A percentile compares a stretch with the other conserved stretches of the same genome.
Conservation (phyloP, 2,888 invertebrate species). For the Digitonthophagus gazella region DNA sequence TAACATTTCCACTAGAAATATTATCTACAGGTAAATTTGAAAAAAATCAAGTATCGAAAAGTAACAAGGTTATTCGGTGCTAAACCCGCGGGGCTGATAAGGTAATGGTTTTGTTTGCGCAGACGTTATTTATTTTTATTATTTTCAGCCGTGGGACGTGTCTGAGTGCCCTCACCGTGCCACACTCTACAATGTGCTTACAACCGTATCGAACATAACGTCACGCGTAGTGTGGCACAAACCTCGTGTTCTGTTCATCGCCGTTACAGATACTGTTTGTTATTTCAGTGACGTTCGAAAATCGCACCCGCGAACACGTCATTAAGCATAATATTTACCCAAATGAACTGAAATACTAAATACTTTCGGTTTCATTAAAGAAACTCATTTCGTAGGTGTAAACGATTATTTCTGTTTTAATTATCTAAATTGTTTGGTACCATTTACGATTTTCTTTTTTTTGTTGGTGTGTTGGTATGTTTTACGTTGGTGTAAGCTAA, state of each 20-base stretch:
- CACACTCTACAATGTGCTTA: neutral
- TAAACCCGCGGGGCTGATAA: constrained; percentile 3
- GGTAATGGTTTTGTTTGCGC: constrained; percentile 15
- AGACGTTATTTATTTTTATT: constrained; percentile 13
- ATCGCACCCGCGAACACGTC: constrained; percentile 4
- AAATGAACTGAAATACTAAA: neutral
- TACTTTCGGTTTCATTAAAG: constrained; percentile 12
- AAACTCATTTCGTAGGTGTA: neutral
- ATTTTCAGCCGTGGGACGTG: constrained; percentile 4
- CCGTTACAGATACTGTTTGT: constrained; percentile 6
- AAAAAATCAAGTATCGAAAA: neutral
- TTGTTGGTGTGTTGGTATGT: too few relatives aligned
- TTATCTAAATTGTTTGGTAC: too few relatives aligned
- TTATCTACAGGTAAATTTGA: too few relatives aligned
- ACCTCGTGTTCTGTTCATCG: constrained; percentile 1
- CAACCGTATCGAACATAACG: neutral
- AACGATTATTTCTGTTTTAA: neutral
- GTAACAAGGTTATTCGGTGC: neutral
- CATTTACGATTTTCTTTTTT: too few relatives aligned
- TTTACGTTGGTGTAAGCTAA: too few relatives aligned
- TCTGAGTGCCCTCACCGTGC: neutral
- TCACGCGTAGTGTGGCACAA: neutral
- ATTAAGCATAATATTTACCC: constrained; percentile 11
- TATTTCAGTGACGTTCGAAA: constrained; percentile 12
- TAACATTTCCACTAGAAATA: too few relatives aligned